Evolutionary conservation across 2,797 vertebrate species (phyloP), one percentile per base, ranked within the genome.

Genomic region (Phrynocephalus forsythii): DNA sequence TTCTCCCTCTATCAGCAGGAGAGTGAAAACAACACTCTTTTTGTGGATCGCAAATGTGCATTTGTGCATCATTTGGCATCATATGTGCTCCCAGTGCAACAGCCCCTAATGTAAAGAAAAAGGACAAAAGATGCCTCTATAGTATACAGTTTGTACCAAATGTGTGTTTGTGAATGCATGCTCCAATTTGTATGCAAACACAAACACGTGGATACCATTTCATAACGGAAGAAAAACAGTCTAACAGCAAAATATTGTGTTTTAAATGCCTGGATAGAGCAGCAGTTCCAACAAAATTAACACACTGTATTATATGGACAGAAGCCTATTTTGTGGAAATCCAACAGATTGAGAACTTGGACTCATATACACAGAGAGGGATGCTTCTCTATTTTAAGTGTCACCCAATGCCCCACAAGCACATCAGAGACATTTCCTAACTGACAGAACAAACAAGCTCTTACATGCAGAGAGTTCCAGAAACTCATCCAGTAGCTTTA

Each of bases 341-440:
- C 8, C 33, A 30, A 11, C 79, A 80, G 33, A 71, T 72, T 50
- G 33, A 79, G 8, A 28, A 48, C 24, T 79, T 86, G 18, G 33
- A 86, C 63, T 16, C 52, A 81, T n/a, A 69, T 66, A 13, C 38
- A 52, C 9, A 52, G 22, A 56, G 24, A 75, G 56, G 52, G 8
- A 44, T 68, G 33, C 69, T 67, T 63, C 60, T 20, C 60, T 18
- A 63, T 18, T 68, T 85, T 30, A 38, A 50, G 44, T n/a, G 24
- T 77, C 63, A 20, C 10, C 24, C 28, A 72, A 80, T 80, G 22
- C 3, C 38, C 30, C 30, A 71, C 48, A 73, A 26, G 24, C 30
- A 84, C 38, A 76, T 84, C 44, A 86, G 50, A 10, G 20, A 86
- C 30, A 77, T 76, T 77, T 82, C 33, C 38, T 44, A 26, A 78